These are phyloP conservation scores for Ormyrus thymus DNA, from an alignment of 2,888 invertebrate genomes.

Conservation along the genomic window DNA sequence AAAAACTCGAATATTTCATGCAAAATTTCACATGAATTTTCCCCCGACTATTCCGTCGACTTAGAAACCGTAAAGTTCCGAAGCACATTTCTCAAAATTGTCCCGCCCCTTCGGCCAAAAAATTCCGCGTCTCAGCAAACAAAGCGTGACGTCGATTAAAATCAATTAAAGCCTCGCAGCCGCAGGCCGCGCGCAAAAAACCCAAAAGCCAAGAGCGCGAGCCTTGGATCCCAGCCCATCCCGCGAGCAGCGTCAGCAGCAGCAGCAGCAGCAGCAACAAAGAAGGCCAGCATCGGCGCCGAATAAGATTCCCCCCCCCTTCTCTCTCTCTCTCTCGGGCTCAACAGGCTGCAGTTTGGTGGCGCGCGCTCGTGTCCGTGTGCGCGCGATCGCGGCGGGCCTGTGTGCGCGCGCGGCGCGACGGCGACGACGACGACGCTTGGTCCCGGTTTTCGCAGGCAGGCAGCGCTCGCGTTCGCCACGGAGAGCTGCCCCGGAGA, in stretches of 20 bases:
- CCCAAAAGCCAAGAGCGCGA: too few relatives aligned
- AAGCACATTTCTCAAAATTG: too few relatives aligned
- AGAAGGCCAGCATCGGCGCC: conserved; percentile 12
- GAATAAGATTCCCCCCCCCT: conserved; percentile 26
- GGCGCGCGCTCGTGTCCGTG: conserved; percentile 22
- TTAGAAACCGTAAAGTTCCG: too few relatives aligned
- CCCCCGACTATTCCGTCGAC: too few relatives aligned
- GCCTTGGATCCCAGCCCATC: too few relatives aligned
- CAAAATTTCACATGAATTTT: too few relatives aligned
- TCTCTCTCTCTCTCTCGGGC: conserved; percentile 1
- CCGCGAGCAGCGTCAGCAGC: not conserved
- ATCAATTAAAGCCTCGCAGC: too few relatives aligned
- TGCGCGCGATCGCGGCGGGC: conserved; percentile 36
- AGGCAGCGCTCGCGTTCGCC: conserved; percentile 3
- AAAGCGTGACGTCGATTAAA: not conserved
- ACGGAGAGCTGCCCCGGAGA: not conserved
- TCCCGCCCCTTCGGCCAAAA: not conserved
- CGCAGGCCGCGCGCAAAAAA: too few relatives aligned
- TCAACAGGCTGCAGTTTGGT: conserved; percentile 24
- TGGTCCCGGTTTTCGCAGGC: conserved; percentile 44
- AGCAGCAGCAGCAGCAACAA: conserved; percentile 11
- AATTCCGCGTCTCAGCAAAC: not conserved
- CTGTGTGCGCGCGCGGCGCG: conserved; percentile 26
- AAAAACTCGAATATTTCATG: too few relatives aligned
- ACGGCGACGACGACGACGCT: conserved; percentile 51